Conservation (phyloP, 1,140 invertebrate species). For the Drosophila jambulina region DNA sequence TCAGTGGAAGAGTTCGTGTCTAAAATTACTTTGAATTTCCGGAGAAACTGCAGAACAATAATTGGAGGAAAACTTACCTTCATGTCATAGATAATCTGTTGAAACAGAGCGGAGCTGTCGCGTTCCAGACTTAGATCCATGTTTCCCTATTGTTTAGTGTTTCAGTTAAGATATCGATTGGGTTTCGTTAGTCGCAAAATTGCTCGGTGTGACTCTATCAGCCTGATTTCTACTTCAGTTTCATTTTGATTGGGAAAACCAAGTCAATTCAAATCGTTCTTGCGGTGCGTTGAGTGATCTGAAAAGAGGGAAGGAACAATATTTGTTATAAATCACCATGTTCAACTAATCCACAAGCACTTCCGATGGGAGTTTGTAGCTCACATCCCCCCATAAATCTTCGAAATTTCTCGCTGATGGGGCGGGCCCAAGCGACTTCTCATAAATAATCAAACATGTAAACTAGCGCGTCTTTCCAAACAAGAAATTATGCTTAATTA, state of each 20-base stretch:
- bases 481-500: conserved; percentile 78
- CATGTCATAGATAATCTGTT: conserved; percentile 94
- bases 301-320: conserved; percentile 9
- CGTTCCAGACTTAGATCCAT: conserved; percentile 91
- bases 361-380: conserved; percentile 31
- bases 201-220: conserved; percentile 13
- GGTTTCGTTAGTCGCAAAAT: conserved; percentile 41
- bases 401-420: conserved; percentile 49
- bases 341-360: conserved; percentile 28
- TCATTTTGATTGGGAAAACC: conserved; percentile 55
- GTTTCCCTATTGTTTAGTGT: conserved; percentile 46
- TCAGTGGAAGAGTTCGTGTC: conserved; percentile 28
- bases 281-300: conserved; percentile 31
- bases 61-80: conserved; percentile 88
- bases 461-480: conserved; percentile 67
- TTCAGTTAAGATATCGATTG: conserved; percentile 21
- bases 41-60: conserved; percentile 16
- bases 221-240: conserved; percentile 31
- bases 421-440: conserved; percentile 22
- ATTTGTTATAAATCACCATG: conserved; percentile 25
- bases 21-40: conserved; percentile 34
- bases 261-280: conserved; percentile 22
- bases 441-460: conserved; percentile 65
- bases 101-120: conserved; percentile 93
- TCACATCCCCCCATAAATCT: conserved; percentile 55